phyloP scores from a whole-genome alignment of 2,797 vertebrate genomes.

The Notamacropus eugenii region DNA sequence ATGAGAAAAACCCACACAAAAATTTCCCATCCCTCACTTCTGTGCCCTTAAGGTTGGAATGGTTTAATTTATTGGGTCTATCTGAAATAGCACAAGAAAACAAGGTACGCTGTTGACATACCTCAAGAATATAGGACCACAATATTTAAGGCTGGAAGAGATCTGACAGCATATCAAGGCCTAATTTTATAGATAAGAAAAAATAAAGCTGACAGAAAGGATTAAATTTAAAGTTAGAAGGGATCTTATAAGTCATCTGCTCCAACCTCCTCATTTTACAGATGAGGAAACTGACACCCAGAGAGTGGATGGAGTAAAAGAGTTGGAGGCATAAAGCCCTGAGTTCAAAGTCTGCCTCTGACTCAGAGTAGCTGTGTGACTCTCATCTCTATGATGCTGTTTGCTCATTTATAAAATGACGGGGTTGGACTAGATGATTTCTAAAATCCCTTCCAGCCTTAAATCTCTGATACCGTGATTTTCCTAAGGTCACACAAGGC shows the following conservation, averaged over 20 bases:
- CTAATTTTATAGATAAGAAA: neutral
- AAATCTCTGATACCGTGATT: neutral
- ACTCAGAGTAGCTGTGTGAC: neutral
- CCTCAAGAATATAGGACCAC: neutral
- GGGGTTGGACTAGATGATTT: neutral
- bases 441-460: neutral
- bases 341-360: neutral
- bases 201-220: neutral
- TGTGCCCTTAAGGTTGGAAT: neutral
- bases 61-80: neutral
- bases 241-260: neutral
- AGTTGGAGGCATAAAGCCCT: neutral
- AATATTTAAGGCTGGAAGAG: neutral
- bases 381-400: neutral
- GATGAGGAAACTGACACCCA: neutral
- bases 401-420: neutral
- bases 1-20: neutral
- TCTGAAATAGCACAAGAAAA: neutral
- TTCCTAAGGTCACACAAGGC: neutral
- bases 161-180: neutral
- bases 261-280: neutral
- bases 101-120: neutral
- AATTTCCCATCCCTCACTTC: neutral
- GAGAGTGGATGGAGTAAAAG: neutral
- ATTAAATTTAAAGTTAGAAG: neutral